A percentile compares a stretch with the other conserved stretches of the same genome.
These are phyloP conservation scores for Ophion obscuratus DNA, from an alignment of 2,888 invertebrate genomes.

Conservation along the genomic window DNA sequence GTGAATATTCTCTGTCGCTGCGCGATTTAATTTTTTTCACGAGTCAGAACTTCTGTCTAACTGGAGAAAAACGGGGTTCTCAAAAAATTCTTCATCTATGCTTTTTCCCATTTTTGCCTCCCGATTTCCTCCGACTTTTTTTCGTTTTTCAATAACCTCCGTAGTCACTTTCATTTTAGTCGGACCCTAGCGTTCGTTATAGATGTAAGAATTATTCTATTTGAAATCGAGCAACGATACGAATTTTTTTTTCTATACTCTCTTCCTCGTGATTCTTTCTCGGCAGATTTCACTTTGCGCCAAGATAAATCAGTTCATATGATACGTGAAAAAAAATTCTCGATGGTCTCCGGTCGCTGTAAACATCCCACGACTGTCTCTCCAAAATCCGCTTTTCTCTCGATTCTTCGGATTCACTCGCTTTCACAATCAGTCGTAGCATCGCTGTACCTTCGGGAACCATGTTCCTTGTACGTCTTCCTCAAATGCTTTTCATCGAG, in stretches of 20 bases:
- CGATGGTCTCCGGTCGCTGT: constrained; percentile 40
- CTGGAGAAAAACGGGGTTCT: constrained; percentile 16
- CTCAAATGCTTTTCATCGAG: constrained; percentile 56
- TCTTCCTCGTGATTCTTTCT: constrained; percentile 23
- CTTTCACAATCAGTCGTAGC: constrained; percentile 19
- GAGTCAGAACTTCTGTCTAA: constrained; percentile 7
- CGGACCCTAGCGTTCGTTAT: constrained; percentile 46
- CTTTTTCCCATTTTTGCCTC: constrained; percentile 19
- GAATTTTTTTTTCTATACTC: not conserved
- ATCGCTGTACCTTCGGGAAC: constrained; percentile 68
- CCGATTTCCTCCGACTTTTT: constrained; percentile 20
- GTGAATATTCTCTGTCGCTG: constrained; percentile 31
- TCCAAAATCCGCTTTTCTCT: constrained; percentile 31
- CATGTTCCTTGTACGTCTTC: constrained; percentile 59
- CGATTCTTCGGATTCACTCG: constrained; percentile 16
- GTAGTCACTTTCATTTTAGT: constrained; percentile 18
- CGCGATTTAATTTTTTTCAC: constrained; percentile 29
- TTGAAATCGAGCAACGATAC: constrained; percentile 76
- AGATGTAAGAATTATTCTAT: constrained; percentile 70
- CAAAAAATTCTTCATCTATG: constrained; percentile 25
- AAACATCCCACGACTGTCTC: constrained; percentile 58
- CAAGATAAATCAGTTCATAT: constrained; percentile 27
- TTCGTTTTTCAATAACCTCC: constrained; percentile 38
- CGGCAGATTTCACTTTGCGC: constrained; percentile 37
- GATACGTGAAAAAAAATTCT: constrained; percentile 47